A percentile compares a stretch with the other conserved stretches of the same genome.
These are phyloP conservation scores for Tragelaphus buxtoni DNA, from an alignment of 2,113 vertebrate species.

Conservation along the genomic window DNA sequence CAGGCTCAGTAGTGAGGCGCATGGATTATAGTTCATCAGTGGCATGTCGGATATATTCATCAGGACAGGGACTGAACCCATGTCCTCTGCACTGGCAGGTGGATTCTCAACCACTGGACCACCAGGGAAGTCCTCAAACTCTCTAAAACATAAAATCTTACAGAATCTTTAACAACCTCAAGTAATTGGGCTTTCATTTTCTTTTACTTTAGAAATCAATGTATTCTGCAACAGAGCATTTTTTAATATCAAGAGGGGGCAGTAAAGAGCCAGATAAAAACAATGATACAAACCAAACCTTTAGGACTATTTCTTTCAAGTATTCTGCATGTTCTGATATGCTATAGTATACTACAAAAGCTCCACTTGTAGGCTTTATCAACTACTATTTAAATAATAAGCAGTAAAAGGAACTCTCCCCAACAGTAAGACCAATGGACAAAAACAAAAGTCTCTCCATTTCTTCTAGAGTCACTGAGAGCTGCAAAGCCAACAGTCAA, in stretches of 20 bases:
- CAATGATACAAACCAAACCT: not conserved
- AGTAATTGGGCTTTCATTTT: not conserved
- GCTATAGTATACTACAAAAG: not conserved
- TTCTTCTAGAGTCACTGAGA: not conserved
- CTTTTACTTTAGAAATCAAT: not conserved
- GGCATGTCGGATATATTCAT: not conserved
- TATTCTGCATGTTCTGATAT: not conserved
- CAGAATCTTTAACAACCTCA: not conserved
- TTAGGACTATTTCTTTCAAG: not conserved
- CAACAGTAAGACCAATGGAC: not conserved
- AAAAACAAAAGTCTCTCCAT: not conserved
- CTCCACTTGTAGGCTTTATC: not conserved
- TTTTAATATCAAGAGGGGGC: not conserved
- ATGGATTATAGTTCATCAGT: not conserved
- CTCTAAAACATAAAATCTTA: not conserved
- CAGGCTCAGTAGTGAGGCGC: not conserved
- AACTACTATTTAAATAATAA: not conserved
- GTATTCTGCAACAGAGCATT: not conserved
- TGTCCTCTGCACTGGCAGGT: not conserved
- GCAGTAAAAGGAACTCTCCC: not conserved
- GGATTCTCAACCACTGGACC: not conserved
- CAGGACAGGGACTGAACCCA: not conserved
- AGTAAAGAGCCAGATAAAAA: not conserved
- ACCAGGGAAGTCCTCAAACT: not conserved
- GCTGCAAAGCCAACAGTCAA: not conserved